These are phyloP conservation scores for Xenopus petersii DNA, from an alignment of 2,797 vertebrate genomes.

Conservation along the genomic window DNA sequence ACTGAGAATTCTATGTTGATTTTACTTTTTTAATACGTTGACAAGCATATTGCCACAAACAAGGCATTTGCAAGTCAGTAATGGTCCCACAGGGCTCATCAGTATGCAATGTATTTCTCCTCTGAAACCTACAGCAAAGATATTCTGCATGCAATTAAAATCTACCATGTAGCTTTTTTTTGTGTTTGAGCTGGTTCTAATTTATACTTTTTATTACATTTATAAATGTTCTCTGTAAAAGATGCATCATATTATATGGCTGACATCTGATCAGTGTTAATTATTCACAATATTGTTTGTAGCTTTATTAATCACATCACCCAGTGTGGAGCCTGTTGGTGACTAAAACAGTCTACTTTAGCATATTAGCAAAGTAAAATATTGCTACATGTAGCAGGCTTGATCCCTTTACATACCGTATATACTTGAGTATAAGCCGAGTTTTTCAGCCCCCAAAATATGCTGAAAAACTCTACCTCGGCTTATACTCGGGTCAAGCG, in stretches of 20 bases:
- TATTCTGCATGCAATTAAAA: constrained; percentile 56
- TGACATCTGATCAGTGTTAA: constrained; percentile 35
- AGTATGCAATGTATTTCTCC: constrained; percentile 55
- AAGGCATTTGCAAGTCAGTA: constrained; percentile 55
- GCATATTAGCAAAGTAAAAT: no score
- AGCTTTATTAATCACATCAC: constrained; percentile 3
- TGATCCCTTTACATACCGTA: not conserved
- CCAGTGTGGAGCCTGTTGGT: not conserved
- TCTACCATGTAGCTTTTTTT: constrained; percentile 44
- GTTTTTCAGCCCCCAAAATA: no score
- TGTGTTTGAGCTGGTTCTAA: constrained; percentile 25
- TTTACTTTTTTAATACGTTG: constrained; percentile 59
- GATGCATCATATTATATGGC: not conserved
- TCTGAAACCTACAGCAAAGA: constrained; percentile 48
- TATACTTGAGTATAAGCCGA: no score
- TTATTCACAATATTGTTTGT: constrained; percentile 5
- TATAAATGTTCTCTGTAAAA: constrained; percentile 14
- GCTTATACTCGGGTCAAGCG: no score
- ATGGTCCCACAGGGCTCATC: constrained; percentile 54
- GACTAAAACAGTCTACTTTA: constrained; percentile 3
- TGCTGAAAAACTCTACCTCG: no score
- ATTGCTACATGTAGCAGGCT: not conserved
- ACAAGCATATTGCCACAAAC: constrained; percentile 58
- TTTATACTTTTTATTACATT: no score
- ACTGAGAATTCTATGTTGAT: constrained; percentile 50